Evolutionary conservation across 2,888 invertebrate species (phyloP).

Genomic region (Isoperla grammatica): DNA sequence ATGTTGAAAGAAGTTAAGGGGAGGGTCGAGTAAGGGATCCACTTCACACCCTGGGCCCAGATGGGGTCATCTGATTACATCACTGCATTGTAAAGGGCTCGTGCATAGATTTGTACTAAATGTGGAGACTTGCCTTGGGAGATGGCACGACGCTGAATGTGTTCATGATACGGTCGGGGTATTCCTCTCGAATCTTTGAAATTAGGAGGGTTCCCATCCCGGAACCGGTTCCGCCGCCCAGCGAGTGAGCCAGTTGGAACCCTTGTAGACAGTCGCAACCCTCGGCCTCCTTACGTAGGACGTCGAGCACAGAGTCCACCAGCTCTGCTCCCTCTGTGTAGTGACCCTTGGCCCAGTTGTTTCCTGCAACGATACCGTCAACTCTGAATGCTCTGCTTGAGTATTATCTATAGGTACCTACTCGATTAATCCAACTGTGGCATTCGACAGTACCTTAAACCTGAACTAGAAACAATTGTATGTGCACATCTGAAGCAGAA

Average conservation of each 20-base stretch:
- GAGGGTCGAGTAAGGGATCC: too few species aligned
- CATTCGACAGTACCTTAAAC: too few species aligned
- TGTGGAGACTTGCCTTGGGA: slow-evolving; percentile 45
- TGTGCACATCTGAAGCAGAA: too few species aligned
- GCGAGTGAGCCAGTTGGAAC: slow-evolving; percentile 91
- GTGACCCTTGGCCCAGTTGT: slow-evolving; percentile 47
- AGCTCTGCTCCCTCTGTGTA: slow-evolving; percentile 57
- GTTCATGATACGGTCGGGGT: slow-evolving; percentile 97
- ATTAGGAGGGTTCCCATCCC: slow-evolving; percentile 95
- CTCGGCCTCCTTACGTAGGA: slow-evolving; percentile 46
- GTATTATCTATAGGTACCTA: too few species aligned
- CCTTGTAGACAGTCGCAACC: slow-evolving; percentile 87
- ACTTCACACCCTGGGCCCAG: too few species aligned
- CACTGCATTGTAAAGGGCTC: too few species aligned
- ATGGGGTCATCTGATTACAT: too few species aligned
- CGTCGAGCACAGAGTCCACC: slow-evolving; percentile 48
- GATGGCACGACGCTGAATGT: slow-evolving; percentile 83
- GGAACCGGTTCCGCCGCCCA: slow-evolving; percentile 95
- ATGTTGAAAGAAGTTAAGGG: too few species aligned
- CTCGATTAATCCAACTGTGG: too few species aligned
- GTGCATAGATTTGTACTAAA: too few species aligned
- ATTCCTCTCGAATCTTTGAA: slow-evolving; percentile 95
- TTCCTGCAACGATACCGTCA: slow-evolving; percentile 34
- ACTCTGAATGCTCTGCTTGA: too few species aligned
- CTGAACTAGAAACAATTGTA: too few species aligned